Evolutionary conservation across 2,113 vertebrate genomes (phyloP).

Genomic region (Hippocampus barbouri): DNA sequence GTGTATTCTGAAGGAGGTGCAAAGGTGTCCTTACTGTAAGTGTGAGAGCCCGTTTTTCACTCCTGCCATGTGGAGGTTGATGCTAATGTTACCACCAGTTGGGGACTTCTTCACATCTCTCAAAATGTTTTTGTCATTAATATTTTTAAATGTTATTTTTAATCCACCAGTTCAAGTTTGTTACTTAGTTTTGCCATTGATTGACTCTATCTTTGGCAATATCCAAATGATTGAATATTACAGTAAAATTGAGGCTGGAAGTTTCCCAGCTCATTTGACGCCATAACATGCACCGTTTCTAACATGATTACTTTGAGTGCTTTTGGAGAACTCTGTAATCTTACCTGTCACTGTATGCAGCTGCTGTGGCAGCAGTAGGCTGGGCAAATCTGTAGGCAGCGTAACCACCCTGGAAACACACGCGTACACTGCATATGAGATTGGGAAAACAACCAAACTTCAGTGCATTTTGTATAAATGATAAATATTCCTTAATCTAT

Average conservation of each 20-base stretch:
- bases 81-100: too few species aligned
- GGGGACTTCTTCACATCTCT: too few species aligned
- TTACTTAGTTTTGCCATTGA: too few species aligned
- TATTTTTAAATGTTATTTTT: too few species aligned
- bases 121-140: too few species aligned
- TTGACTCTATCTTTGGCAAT: too few species aligned
- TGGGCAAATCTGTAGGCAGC: slow-evolving; percentile 95
- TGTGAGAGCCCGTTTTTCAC: too few species aligned
- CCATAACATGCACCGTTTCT: background rate
- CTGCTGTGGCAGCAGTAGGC: slow-evolving; percentile 90
- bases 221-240: too few species aligned
- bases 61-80: too few species aligned
- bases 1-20: too few species aligned
- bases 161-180: too few species aligned
- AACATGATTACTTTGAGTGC: background rate
- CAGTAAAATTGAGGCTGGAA: background rate
- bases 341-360: slow-evolving; percentile 99
- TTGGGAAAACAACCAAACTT: background rate
- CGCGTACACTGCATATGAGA: background rate
- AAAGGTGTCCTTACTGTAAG: too few species aligned
- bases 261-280: background rate
- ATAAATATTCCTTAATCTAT: background rate
- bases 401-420: slow-evolving; percentile 85
- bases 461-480: background rate
- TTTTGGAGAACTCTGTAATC: slow-evolving; percentile 13